A percentile compares a stretch with the other conserved stretches of the same genome.
Conservation (phyloP, 2,797 vertebrate genomes). For the Discoglossus pictus region DNA sequence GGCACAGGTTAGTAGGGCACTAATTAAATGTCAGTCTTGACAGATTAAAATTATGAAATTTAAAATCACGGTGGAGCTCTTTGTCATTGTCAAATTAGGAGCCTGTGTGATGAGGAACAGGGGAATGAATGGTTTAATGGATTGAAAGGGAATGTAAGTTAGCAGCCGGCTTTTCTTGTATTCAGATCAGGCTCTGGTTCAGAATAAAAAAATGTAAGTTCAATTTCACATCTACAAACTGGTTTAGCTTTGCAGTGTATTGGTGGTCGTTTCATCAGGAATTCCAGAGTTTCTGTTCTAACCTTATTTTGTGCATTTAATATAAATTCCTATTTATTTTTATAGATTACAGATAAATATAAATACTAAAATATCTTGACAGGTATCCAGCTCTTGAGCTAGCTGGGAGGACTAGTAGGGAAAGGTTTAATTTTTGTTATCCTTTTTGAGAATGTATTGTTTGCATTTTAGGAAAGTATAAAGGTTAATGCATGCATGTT, state of each 20-base stretch:
- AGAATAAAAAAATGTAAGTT: slow-evolving; percentile 78
- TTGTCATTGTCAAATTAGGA: slow-evolving; percentile 99
- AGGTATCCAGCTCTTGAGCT: neutral
- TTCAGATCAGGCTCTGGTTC: slow-evolving; percentile 83
- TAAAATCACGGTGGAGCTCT: slow-evolving; percentile 96
- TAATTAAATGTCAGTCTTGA: slow-evolving; percentile 99
- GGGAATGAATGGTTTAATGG: slow-evolving; percentile 86
- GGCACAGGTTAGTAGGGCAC: slow-evolving; percentile 96
- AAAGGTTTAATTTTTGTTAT: too few relatives aligned
- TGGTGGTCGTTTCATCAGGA: neutral
- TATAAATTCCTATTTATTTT: neutral
- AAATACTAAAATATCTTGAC: slow-evolving; percentile 6
- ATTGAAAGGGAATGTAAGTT: slow-evolving; percentile 92
- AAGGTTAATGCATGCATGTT: too few relatives aligned
- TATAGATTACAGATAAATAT: slow-evolving; percentile 4
- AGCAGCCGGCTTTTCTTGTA: slow-evolving; percentile 87
- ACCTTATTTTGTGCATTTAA: slow-evolving; percentile 2
- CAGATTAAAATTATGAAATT: slow-evolving; percentile 99
- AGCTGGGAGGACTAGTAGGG: neutral
- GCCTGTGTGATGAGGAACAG: slow-evolving; percentile 80
- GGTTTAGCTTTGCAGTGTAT: slow-evolving; percentile 44
- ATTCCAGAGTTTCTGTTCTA: neutral
- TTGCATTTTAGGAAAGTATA: too few relatives aligned
- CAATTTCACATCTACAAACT: slow-evolving; percentile 73
- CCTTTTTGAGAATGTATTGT: too few relatives aligned